A percentile compares a stretch with the other conserved stretches of the same genome.
phyloP scores from a whole-genome alignment of 2,888 invertebrate species.

The Gnatocerus cornutus region DNA sequence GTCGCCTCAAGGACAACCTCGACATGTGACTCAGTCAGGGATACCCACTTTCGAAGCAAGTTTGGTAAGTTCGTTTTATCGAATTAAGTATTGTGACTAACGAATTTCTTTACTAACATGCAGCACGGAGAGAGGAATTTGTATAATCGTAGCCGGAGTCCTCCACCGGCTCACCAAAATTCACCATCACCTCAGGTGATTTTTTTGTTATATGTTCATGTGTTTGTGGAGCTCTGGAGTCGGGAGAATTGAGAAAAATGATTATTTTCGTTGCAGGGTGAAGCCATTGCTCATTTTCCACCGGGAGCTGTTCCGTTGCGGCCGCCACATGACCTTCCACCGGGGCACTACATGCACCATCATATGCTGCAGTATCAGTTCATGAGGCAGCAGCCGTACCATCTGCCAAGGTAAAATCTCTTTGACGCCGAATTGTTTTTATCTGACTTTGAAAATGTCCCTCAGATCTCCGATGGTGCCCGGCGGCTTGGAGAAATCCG shows the following conservation, averaged over 20 bases:
- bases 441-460: background rate
- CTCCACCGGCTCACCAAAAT: constrained; percentile 90
- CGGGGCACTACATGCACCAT: constrained; percentile 74
- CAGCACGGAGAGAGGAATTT: constrained; percentile 74
- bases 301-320: constrained; percentile 68
- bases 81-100: constrained; percentile 32
- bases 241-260: constrained; percentile 4
- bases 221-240: background rate
- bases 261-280: constrained; percentile 71
- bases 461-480: constrained; percentile 74
- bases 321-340: constrained; percentile 68
- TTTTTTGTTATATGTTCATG: constrained; percentile 40
- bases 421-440: background rate
- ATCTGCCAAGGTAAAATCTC: constrained; percentile 65
- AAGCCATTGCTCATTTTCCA: constrained; percentile 73
- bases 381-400: constrained; percentile 70
- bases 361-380: constrained; percentile 75
- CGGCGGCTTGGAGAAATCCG: constrained; percentile 76
- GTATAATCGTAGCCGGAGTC: constrained; percentile 77
- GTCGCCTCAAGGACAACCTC: constrained; percentile 73
- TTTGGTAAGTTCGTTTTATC: constrained; percentile 77
- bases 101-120: constrained; percentile 69
- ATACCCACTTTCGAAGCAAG: constrained; percentile 78
- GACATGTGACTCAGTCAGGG: constrained; percentile 73
- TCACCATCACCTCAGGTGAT: constrained; percentile 82